Evolutionary conservation across 1,140 invertebrate genomes (phyloP), one percentile per base, ranked within the genome.

Genomic region (Zaprionus kolodkinae): DNA sequence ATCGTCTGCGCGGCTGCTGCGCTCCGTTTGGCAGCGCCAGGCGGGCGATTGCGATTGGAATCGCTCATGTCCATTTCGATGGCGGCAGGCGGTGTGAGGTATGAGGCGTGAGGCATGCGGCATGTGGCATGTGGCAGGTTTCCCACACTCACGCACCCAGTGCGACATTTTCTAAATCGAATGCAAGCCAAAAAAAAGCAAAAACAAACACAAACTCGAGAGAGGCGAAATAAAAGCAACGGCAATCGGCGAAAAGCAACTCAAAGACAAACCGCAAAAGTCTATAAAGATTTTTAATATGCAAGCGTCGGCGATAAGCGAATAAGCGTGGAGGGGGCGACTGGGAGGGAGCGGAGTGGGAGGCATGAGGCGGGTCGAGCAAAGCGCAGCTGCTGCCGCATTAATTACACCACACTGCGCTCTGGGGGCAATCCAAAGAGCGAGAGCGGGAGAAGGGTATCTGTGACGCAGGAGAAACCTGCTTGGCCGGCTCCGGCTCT

Each of bases 221-320:
- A 50, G 7, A 45, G 25, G 12, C 61, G 13, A 43, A 50, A 27
- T 36, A 67, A 66, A 64, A 50, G 17, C 45, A 50, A 50, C 45
- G 17, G 45, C 45, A 50, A 50, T 11, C 15, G 45, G 45, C 45
- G 17, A 61, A 78, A 78, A 81, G 68, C 62, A 72, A 85, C 75
- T 86, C 79, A 86, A 87, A 89, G 86, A 75, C 84, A 88, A 88
- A 88, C 85, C 85, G 86, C 85, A 88, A 87, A 83, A 88, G 81
- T 89, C 85, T 88, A 89, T 88, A 88, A 89, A 88, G 86, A 89
- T 73, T 78, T 85, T 89, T 83, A 80, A 90, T 89, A 89, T 89
- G 86, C 86, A 79, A 79, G 71, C 63, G 75, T 67, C 72, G 73
- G 17, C 45, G 85, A 89, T 89, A 89, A 85, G 15, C 48, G 35